Conservation (phyloP, 2,113 vertebrate species). For the Machaerirhynchus nigripectus region DNA sequence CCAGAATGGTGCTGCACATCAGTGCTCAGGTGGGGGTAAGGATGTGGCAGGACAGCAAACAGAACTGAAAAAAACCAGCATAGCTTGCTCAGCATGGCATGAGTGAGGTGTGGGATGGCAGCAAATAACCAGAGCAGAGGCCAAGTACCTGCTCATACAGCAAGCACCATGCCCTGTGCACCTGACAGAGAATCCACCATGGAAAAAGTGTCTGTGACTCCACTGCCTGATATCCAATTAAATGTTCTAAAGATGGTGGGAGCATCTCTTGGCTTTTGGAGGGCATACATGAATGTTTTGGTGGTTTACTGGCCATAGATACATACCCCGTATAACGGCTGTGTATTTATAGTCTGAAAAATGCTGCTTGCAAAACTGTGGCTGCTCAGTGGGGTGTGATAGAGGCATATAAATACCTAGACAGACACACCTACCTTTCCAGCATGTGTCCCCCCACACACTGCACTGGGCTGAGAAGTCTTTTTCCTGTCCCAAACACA, state of each 20-base stretch:
- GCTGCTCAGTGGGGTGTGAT: not conserved
- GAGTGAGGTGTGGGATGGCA: not conserved
- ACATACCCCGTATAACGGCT: not conserved
- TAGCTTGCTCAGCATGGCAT: rapidly evolving
- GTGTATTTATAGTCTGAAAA: not conserved
- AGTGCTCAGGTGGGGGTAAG: not conserved
- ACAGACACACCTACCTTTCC: not conserved
- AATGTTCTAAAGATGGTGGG: not conserved
- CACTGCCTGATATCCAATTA: not conserved
- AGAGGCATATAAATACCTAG: not conserved
- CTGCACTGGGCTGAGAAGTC: not conserved
- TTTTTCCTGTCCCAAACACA: not conserved
- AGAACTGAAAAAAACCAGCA: not conserved
- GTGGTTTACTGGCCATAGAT: not conserved
- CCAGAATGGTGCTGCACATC: not conserved
- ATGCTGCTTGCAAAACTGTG: not conserved
- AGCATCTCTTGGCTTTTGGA: not conserved
- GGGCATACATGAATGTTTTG: not conserved
- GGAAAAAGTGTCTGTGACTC: not conserved
- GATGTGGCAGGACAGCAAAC: not conserved
- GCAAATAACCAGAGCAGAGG: not conserved
- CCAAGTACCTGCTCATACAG: not conserved
- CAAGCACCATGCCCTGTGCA: not conserved
- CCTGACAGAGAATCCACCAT: not conserved
- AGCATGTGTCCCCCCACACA: not conserved